Evolutionary conservation across 2,888 invertebrate species (phyloP).

Genomic region (Julus scandinavius): DNA sequence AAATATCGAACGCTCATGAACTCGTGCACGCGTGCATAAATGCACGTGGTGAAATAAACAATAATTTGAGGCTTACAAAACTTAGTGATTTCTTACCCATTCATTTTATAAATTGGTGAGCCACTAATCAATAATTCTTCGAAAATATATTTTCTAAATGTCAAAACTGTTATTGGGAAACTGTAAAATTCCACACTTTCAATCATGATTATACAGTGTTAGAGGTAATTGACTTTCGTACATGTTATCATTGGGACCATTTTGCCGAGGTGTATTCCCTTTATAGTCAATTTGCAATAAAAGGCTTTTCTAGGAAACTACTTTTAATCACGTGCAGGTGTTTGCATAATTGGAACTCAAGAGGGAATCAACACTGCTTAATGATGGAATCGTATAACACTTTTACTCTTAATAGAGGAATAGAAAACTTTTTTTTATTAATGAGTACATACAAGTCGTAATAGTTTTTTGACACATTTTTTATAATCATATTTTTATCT

Average conservation of each 20-base stretch:
- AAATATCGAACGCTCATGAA: no score
- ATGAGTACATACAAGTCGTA: no score
- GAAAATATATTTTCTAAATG: background rate
- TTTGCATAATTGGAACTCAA: background rate
- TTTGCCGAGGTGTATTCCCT: background rate
- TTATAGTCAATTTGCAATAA: background rate
- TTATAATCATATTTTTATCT: no score
- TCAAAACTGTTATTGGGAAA: background rate
- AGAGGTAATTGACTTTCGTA: background rate
- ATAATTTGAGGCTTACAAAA: no score
- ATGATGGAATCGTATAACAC: no score
- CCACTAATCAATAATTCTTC: background rate
- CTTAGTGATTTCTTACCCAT: no score
- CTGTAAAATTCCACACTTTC: background rate
- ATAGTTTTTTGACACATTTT: no score
- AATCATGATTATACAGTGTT: background rate
- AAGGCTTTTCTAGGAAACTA: background rate
- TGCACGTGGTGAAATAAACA: no score
- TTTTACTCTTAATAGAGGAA: no score
- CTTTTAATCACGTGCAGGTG: background rate
- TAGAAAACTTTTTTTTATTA: no score
- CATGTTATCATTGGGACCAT: background rate
- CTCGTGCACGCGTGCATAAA: no score
- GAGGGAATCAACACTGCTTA: background rate
- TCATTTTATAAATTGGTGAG: background rate